Evolutionary conservation across 1,140 invertebrate genomes (phyloP).

Genomic region (Polyergus mexicanus): DNA sequence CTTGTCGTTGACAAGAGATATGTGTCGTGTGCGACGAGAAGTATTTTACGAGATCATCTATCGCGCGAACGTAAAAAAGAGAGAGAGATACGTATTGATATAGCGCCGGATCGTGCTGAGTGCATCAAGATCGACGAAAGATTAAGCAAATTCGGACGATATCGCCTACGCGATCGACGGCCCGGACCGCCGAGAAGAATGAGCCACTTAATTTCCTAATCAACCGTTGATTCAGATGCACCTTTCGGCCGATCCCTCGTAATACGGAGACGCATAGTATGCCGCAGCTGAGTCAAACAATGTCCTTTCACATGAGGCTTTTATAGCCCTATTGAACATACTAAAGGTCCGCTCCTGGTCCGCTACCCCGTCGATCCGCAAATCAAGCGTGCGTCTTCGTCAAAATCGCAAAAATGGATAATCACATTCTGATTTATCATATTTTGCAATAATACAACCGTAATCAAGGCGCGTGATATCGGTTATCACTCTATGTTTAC

Average conservation of each 20-base stretch:
- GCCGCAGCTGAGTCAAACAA: slow-evolving; percentile 86
- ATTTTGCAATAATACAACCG: not conserved
- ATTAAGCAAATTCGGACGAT: slow-evolving; percentile 76
- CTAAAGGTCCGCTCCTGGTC: slow-evolving; percentile 68
- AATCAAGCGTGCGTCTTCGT: slow-evolving; percentile 33
- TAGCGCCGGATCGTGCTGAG: not conserved
- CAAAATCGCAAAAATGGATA: not conserved
- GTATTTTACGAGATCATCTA: slow-evolving; percentile 38
- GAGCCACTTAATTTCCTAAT: slow-evolving; percentile 86
- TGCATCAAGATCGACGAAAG: slow-evolving; percentile 64
- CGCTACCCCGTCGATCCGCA: slow-evolving; percentile 69
- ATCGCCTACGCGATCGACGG: slow-evolving; percentile 73
- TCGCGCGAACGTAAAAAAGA: slow-evolving; percentile 2
- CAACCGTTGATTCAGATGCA: slow-evolving; percentile 86
- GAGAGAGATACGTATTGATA: slow-evolving; percentile 14
- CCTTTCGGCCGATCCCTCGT: slow-evolving; percentile 80
- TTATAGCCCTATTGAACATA: slow-evolving; percentile 82
- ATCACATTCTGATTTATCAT: no score
- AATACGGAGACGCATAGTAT: slow-evolving; percentile 71
- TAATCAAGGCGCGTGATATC: not conserved
- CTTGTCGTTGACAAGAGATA: slow-evolving; percentile 18
- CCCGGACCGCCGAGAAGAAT: slow-evolving; percentile 79
- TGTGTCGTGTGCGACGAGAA: not conserved
- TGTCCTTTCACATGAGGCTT: slow-evolving; percentile 86
- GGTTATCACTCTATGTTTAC: not conserved